Evolutionary conservation across 2,888 invertebrate genomes (phyloP).

Genomic region (Oxyscelio sp.): DNA sequence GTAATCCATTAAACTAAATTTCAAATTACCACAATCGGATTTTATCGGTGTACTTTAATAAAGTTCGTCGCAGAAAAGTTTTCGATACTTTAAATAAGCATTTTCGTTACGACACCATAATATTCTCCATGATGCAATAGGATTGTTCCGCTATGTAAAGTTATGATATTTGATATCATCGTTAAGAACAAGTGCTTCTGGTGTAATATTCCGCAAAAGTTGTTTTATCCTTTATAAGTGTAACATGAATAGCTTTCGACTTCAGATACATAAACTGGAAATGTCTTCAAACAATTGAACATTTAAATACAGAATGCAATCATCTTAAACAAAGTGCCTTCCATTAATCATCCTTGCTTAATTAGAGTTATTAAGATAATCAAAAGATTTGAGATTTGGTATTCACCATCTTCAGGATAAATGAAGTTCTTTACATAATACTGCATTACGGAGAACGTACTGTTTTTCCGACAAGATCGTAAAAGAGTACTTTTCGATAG

Average conservation of each 20-base stretch:
- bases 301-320: too few relatives aligned
- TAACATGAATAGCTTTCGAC: conserved; percentile 33
- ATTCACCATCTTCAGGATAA: not conserved
- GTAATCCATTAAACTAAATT: not conserved
- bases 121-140: conserved; percentile 36
- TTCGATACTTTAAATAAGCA: conserved; percentile 12
- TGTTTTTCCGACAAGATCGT: conserved; percentile 29
- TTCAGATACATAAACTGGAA: conserved; percentile 39
- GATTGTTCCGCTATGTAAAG: conserved; percentile 59
- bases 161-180: conserved; percentile 60
- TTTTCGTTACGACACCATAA: conserved; percentile 34
- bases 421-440: conserved; percentile 31
- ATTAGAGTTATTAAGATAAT: conserved; percentile 25
- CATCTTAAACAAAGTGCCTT: too few relatives aligned
- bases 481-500: conserved; percentile 24
- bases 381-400: conserved; percentile 1
- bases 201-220: conserved; percentile 45
- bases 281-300: conserved; percentile 31
- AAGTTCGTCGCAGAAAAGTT: conserved; percentile 37
- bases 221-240: conserved; percentile 43
- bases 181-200: conserved; percentile 56
- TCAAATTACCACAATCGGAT: not conserved
- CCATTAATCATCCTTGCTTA: conserved; percentile 8
- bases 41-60: conserved; percentile 8
- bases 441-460: conserved; percentile 9